Evolutionary conservation across 2,888 invertebrate species (phyloP).

Genomic region (Mesochorus sp.): DNA sequence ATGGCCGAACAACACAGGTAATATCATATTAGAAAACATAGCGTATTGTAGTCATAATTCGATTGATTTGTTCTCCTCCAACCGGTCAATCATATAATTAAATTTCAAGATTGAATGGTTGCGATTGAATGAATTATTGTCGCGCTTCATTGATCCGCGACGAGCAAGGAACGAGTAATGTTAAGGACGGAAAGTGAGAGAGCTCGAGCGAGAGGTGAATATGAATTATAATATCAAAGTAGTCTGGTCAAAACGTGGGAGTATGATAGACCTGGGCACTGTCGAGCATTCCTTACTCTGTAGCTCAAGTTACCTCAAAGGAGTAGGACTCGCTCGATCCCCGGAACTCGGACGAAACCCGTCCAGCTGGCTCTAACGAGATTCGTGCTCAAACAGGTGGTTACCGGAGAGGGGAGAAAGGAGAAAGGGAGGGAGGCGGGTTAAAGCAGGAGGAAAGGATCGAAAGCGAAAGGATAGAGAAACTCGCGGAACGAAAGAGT

Average conservation of each 20-base stretch:
- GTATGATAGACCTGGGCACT: slow-evolving; percentile 79
- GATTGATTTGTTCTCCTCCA: too few species aligned
- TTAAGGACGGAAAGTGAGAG: slow-evolving; percentile 2
- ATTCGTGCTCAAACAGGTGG: slow-evolving; percentile 57
- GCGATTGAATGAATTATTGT: slow-evolving; percentile 11
- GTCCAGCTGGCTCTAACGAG: slow-evolving; percentile 79
- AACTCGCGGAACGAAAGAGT: slow-evolving; percentile 20
- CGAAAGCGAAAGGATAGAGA: slow-evolving; percentile 10
- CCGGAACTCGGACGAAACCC: slow-evolving; percentile 80
- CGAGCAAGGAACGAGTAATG: slow-evolving; percentile 30
- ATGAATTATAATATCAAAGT: slow-evolving; percentile 42
- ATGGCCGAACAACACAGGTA: too few species aligned
- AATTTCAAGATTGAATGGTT: background rate
- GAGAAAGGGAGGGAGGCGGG: too few species aligned
- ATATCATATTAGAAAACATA: too few species aligned
- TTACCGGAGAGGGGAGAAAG: slow-evolving; percentile 35
- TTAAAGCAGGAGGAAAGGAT: background rate
- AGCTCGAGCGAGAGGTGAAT: slow-evolving; percentile 1
- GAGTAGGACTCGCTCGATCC: slow-evolving; percentile 82
- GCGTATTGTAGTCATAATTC: too few species aligned
- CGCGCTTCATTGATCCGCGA: background rate
- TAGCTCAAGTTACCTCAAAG: slow-evolving; percentile 74
- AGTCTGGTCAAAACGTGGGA: slow-evolving; percentile 77
- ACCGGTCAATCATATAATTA: slow-evolving; percentile 38
- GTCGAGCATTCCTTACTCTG: slow-evolving; percentile 79